These are phyloP conservation scores for Gymnosoma rotundatum DNA, from an alignment of 2,888 invertebrate genomes.

Conservation along the genomic window DNA sequence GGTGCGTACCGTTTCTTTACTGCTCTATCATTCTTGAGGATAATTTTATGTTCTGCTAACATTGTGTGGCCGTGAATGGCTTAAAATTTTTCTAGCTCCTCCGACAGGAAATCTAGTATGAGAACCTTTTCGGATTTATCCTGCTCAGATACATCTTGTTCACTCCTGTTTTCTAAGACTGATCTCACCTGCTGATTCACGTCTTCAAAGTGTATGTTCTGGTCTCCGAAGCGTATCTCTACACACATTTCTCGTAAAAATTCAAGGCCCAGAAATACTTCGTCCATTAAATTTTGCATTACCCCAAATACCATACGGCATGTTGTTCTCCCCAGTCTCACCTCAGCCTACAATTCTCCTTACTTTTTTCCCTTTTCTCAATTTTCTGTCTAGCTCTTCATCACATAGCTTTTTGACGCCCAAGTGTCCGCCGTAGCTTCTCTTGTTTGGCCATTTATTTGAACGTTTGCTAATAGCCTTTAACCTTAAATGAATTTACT, in stretches of 20 bases:
- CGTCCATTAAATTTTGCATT: slow-evolving; percentile 11
- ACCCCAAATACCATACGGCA: slow-evolving; percentile 8
- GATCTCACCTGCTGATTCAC: too few relatives aligned
- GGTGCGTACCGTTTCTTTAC: not conserved
- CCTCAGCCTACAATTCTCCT: not conserved
- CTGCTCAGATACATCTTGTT: not conserved
- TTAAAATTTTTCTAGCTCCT: slow-evolving; percentile 1
- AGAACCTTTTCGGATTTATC: not conserved
- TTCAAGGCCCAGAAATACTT: slow-evolving; percentile 13
- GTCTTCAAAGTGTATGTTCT: too few relatives aligned
- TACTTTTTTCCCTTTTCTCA: too few relatives aligned
- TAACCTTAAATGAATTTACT: too few relatives aligned
- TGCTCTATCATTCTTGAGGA: slow-evolving; percentile 5
- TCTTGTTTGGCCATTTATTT: not conserved
- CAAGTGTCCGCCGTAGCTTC: slow-evolving; percentile 14
- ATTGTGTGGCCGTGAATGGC: not conserved
- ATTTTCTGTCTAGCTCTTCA: not conserved
- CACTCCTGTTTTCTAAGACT: not conserved
- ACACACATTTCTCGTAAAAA: not conserved
- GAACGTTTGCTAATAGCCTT: too few relatives aligned
- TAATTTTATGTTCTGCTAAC: not conserved
- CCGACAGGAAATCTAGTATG: not conserved
- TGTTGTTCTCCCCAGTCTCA: not conserved
- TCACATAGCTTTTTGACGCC: slow-evolving; percentile 20
- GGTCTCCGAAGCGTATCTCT: too few relatives aligned